Conservation (phyloP, 1,140 invertebrate genomes). For the Cyclargus thomasi region DNA sequence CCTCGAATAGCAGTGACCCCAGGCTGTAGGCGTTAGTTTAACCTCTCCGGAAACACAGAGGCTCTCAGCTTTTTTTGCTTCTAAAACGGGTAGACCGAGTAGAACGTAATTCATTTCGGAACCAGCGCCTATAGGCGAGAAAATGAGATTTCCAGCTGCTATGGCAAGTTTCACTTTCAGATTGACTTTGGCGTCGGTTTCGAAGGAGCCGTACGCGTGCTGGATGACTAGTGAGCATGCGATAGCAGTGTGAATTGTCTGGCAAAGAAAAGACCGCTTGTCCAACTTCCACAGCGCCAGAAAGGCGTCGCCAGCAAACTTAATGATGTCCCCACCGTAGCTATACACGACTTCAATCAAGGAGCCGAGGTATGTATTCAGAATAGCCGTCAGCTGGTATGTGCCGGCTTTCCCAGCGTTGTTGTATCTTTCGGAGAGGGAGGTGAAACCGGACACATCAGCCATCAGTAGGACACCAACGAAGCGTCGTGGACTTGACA, state of each 20-base stretch:
- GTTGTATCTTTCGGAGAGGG: slow-evolving; percentile 80
- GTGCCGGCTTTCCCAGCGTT: slow-evolving; percentile 78
- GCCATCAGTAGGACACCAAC: slow-evolving; percentile 79
- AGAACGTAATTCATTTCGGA: slow-evolving; percentile 77
- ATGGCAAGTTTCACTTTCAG: slow-evolving; percentile 74
- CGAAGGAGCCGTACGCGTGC: slow-evolving; percentile 76
- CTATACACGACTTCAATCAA: slow-evolving; percentile 80
- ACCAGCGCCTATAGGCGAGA: slow-evolving; percentile 58
- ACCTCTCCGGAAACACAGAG: slow-evolving; percentile 73
- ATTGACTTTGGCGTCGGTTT: slow-evolving; percentile 79
- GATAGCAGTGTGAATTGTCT: slow-evolving; percentile 77
- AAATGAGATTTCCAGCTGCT: slow-evolving; percentile 61
- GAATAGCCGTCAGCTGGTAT: slow-evolving; percentile 78
- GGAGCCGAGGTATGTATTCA: slow-evolving; percentile 81
- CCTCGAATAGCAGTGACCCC: slow-evolving; percentile 70
- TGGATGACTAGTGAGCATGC: slow-evolving; percentile 80
- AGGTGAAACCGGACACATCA: slow-evolving; percentile 81
- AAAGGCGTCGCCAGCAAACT: slow-evolving; percentile 83
- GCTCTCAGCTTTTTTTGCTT: slow-evolving; percentile 75
- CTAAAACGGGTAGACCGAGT: slow-evolving; percentile 77
- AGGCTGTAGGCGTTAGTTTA: slow-evolving; percentile 69
- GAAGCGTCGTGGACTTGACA: slow-evolving; percentile 55
- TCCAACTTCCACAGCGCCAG: slow-evolving; percentile 79
- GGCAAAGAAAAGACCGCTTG: slow-evolving; percentile 73
- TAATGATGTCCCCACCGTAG: slow-evolving; percentile 80